Base-by-base conservation (phyloP, 2,797 vertebrate species). In the Chaunax sp. region DNA sequence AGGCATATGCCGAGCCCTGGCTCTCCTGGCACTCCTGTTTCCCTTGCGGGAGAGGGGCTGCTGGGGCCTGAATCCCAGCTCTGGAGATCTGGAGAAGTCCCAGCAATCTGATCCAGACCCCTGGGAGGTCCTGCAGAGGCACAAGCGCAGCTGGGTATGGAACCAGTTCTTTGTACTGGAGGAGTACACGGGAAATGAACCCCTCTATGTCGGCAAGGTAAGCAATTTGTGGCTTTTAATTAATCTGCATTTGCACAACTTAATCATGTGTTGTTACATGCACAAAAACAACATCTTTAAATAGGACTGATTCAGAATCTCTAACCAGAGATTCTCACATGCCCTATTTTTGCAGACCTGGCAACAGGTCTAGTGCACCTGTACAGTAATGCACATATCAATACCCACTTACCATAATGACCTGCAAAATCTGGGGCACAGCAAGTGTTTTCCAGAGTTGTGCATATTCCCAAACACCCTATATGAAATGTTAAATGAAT, bases 81-180 rank as follows among this genome's bases (percentile, higher is more conserved):
- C 90, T 52, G 90, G 90, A 83, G 89, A 90, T 19, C 68, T 67
- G 80, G 82, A 87, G 65, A 80, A 50, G 78, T 63, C 85, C 68
- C 84, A 55, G 2, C 75, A 41, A 75, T 81, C 87, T 66, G 86
- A 77, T 81, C 88, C 84, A 68, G 78, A 71, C 87, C 87, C 94
- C 62, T 92, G 92, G 88, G 94, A 94, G 73, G 84, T 89, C 1
- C 89, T 83, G 72, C 89, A 75, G 30, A 94, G 97, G 87, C 95
- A 95, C 74, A 98, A 95, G 80, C 96, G 97, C 88, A 98, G 97
- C 94, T 99, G 97, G 97, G 97, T 99, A 80, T 99, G 97, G 97
- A 99, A 99, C 92, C 97, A 99, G 68, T 99, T 99, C 94, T 99
- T 99, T 86, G 97, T 98, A 52, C 92, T 99, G 91, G 97, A 99